A percentile compares a stretch with the other conserved stretches of the same genome.
Conservation (phyloP, 2,888 invertebrate species). For the Trisateles emortualis region DNA sequence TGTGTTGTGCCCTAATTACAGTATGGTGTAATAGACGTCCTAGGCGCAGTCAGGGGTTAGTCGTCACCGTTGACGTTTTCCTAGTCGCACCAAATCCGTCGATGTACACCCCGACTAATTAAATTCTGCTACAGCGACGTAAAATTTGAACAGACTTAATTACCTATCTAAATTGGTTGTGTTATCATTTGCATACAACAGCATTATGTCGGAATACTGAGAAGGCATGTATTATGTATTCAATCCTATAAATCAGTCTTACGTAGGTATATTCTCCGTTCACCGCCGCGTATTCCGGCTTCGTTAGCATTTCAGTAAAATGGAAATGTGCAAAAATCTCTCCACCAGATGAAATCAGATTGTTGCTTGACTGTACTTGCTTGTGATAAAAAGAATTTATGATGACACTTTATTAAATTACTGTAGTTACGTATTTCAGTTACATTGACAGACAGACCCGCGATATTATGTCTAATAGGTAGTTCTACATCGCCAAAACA, state of each 20-base stretch:
- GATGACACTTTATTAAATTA: too few species aligned
- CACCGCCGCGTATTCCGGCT: neutral
- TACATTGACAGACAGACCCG: too few species aligned
- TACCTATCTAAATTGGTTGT: slow-evolving; percentile 47
- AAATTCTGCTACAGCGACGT: slow-evolving; percentile 45
- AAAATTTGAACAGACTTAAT: slow-evolving; percentile 51
- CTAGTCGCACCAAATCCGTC: slow-evolving; percentile 37
- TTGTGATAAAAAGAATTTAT: too few species aligned
- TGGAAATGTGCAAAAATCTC: neutral
- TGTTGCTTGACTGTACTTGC: too few species aligned
- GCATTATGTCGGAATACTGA: slow-evolving; percentile 33
- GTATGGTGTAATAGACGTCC: slow-evolving; percentile 22
- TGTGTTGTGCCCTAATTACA: neutral
- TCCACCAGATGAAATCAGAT: neutral
- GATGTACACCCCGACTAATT: slow-evolving; percentile 46
- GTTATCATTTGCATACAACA: slow-evolving; percentile 49
- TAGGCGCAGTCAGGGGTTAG: slow-evolving; percentile 15
- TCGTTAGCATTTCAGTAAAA: neutral
- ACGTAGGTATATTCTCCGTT: neutral
- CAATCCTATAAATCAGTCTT: slow-evolving; percentile 17
- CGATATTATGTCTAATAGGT: too few species aligned
- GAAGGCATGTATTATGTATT: slow-evolving; percentile 34
- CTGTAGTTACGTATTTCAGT: too few species aligned
- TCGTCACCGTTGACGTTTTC: slow-evolving; percentile 33
- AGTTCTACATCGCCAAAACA: too few species aligned